Evolutionary conservation across 2,797 vertebrate genomes (phyloP), one percentile per base, ranked within the genome.

Genomic region (Paratrypauchen microcephalus): DNA sequence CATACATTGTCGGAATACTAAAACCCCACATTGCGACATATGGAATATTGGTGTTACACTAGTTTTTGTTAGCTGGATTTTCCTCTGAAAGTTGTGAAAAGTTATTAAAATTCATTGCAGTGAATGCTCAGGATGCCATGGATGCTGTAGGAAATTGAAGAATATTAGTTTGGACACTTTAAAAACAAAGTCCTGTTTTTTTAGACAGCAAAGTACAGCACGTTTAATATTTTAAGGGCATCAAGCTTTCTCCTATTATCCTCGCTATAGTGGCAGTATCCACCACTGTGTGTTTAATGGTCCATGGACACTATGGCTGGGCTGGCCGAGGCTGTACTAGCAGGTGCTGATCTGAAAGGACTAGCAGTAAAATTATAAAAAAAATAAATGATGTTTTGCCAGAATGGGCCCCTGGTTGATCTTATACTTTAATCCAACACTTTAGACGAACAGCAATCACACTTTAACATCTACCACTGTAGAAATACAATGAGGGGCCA

Each of bases 361-460:
- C 21, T 19, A 74, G 71, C 36, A 61, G 73, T 70, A 57, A 69
- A 60, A 73, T 67, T 61, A 83, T 81, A 79, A 81, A 83, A 78
- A 7, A 62, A 57, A 57, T 9, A 57, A 52, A 52, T 45, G 66
- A 12, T 36, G 16, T 68, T 65, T 58, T 41, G 76, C 82, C 72
- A 81, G 65, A 75, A 81, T 23, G 16, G 66, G 64, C 67, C 75
- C 75, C 72, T 54, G 59, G 75, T 68, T 68, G 72, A 70, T 72
- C 66, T 71, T 74, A 64, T 69, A 67, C 64, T 77, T 77, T 75
- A 77, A 75, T 81, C 70, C 69, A 67, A 70, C 64, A 66, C 56
- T 79, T 74, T 70, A 72, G 77, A 69, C 72, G 77, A 79, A 79
- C 74, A 81, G 68, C 68, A 71, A 79, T 81, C 75, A 68, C 66